Percentiles rank a stretch among this genome's conserved stretches.
Conservation (phyloP, 2,888 invertebrate genomes). For the Patella pellucida region DNA sequence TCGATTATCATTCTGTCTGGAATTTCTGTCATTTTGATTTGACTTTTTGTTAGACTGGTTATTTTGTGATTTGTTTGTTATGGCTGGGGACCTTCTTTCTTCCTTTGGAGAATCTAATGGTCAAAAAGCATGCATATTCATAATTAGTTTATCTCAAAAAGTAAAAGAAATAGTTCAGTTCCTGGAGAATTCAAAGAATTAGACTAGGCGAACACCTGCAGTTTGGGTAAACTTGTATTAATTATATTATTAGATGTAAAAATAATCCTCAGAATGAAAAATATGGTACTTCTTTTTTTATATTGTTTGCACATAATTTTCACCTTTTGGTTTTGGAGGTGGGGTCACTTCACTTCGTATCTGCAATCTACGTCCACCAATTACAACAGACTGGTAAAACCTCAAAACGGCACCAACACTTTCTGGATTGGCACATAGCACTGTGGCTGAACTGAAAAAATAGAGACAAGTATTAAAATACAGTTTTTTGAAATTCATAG, state of each 20-base stretch:
- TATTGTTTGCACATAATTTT: background rate
- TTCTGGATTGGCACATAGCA: background rate
- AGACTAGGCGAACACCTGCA: no score
- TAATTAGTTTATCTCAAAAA: no score
- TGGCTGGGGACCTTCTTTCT: background rate
- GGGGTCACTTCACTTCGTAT: background rate
- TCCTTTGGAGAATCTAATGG: background rate
- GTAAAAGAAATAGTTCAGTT: no score
- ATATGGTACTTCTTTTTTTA: no score
- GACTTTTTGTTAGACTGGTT: background rate
- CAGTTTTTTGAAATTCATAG: no score
- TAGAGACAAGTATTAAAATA: no score
- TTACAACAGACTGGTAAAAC: slow-evolving; percentile 6
- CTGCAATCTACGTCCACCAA: slow-evolving; percentile 1
- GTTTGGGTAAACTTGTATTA: no score
- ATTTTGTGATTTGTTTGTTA: background rate
- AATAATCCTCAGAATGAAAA: no score
- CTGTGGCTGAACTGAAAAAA: background rate
- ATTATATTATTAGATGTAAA: no score
- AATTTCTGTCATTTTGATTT: background rate
- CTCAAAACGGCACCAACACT: slow-evolving; percentile 2
- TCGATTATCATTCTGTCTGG: background rate
- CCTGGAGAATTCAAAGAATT: no score
- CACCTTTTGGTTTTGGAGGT: background rate
- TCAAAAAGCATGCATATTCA: background rate